phyloP scores from a whole-genome alignment of 1,140 invertebrate species.

The Conopomorpha cramerella region DNA sequence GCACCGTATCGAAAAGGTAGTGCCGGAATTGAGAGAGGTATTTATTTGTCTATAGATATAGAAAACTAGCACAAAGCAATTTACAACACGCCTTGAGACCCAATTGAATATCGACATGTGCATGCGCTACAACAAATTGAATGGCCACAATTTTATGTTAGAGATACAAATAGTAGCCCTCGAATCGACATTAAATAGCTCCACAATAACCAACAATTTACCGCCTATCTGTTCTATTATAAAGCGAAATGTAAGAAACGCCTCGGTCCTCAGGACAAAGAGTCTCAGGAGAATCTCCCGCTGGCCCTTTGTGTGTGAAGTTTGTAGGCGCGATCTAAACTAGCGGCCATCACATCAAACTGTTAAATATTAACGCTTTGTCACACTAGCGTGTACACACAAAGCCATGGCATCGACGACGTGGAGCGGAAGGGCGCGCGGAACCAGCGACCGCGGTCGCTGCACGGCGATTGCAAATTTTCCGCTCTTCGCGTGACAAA shows the following conservation, averaged over 20 bases:
- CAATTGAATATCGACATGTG: slow-evolving; percentile 48
- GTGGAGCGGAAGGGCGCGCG: slow-evolving; percentile 24
- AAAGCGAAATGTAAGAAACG: slow-evolving; percentile 31
- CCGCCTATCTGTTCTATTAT: slow-evolving; percentile 56
- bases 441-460: slow-evolving; percentile 13
- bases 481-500: slow-evolving; percentile 41
- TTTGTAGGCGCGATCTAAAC: slow-evolving; percentile 34
- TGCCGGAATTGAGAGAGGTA: no score
- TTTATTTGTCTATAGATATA: no score
- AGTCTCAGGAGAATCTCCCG: slow-evolving; percentile 42
- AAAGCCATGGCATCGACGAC: slow-evolving; percentile 43
- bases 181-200: slow-evolving; percentile 40
- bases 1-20: no score
- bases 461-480: slow-evolving; percentile 42
- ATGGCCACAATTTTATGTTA: no score
- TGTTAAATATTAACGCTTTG: slow-evolving; percentile 39
- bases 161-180: no score
- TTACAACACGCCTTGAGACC: no score
- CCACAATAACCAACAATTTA: slow-evolving; percentile 50
- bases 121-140: no score
- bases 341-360: slow-evolving; percentile 34
- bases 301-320: slow-evolving; percentile 37
- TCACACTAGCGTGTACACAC: slow-evolving; percentile 30
- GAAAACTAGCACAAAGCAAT: no score
- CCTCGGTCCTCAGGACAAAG: slow-evolving; percentile 50